Base-by-base conservation (phyloP, 2,888 invertebrate genomes). In the Globia sparganii region DNA sequence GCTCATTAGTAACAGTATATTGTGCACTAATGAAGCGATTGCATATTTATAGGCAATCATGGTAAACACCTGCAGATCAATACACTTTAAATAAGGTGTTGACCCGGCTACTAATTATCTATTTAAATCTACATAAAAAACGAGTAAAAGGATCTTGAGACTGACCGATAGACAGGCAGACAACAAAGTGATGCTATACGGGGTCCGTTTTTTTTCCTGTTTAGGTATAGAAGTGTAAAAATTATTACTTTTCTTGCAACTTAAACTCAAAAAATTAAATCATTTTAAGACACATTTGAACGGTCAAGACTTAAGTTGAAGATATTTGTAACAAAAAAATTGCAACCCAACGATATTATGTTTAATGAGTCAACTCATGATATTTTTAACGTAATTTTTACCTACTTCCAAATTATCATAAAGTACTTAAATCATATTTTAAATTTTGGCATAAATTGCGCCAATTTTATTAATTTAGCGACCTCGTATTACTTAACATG, bases 1-100 rank as follows among this genome's bases (percentile, higher is more conserved):
- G 31, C 67, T 72, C 53, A 80, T 84, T 80, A 84, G 72, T 37
- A 59, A 46, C 72, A 46, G 43, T 72, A 64, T 53, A 65, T 69
- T 69, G 68, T 66, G 56, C 28, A 66, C 46, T 81, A 81, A 80
- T 58, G 68, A 80, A 37, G 56, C 61, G n/a, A 37, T 13, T 69
- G 49, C 65, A 69, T 73, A 71, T 65, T 79, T 66, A 75, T 74
- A 43, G 43, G 9, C 43, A 49, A 58, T 31, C 25, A 34, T 61
- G n/a, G 28, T 43, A 46, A 66, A 40, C 58, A 66, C 34, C 15
- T 76, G 65, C n/a, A 46, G 59, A 66, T 80, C 77, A 69, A 53
- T 80, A 46, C 13, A 46, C 75, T 62, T 18, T 46, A 11, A 61
- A n/a, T 65, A 15, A 62, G 15, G 21, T 40, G n/a, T 46, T 18